These are phyloP conservation scores for Ophioninae sp. DNA, from an alignment of 2,888 invertebrate genomes.

Conservation along the genomic window DNA sequence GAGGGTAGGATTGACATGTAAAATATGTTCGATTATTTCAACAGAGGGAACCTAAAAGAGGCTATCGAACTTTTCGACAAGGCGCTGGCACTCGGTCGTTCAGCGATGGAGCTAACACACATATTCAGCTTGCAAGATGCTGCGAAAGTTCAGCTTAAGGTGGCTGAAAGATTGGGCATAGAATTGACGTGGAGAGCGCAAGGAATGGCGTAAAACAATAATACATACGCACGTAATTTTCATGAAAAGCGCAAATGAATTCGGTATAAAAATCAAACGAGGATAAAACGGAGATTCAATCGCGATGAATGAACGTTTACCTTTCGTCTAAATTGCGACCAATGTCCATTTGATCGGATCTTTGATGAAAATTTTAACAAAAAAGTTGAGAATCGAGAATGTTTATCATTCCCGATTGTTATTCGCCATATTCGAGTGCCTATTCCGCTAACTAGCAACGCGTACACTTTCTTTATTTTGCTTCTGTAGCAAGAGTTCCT, in stretches of 20 bases:
- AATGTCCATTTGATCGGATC: neutral
- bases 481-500: constrained; percentile 13
- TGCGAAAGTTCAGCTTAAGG: constrained; percentile 92
- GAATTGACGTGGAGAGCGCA: constrained; percentile 79
- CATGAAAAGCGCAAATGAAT: constrained; percentile 16
- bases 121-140: constrained; percentile 94
- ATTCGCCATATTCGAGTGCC: constrained; percentile 54
- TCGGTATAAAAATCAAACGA: constrained; percentile 48
- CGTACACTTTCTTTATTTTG: constrained; percentile 15
- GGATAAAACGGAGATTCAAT: constrained; percentile 36
- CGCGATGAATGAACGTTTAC: constrained; percentile 11
- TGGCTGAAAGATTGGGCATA: constrained; percentile 88
- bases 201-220: constrained; percentile 60
- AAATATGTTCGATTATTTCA: constrained; percentile 73
- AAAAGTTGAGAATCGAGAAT: neutral
- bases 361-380: neutral
- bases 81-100: constrained; percentile 92
- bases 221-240: constrained; percentile 23
- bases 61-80: constrained; percentile 94
- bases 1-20: neutral
- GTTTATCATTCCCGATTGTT: constrained; percentile 14
- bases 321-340: constrained; percentile 13
- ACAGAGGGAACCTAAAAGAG: constrained; percentile 90
- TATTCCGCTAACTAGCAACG: constrained; percentile 39
- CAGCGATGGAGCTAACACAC: constrained; percentile 94